These are phyloP conservation scores for Mantis religiosa DNA, from an alignment of 2,888 invertebrate genomes.

Conservation along the genomic window DNA sequence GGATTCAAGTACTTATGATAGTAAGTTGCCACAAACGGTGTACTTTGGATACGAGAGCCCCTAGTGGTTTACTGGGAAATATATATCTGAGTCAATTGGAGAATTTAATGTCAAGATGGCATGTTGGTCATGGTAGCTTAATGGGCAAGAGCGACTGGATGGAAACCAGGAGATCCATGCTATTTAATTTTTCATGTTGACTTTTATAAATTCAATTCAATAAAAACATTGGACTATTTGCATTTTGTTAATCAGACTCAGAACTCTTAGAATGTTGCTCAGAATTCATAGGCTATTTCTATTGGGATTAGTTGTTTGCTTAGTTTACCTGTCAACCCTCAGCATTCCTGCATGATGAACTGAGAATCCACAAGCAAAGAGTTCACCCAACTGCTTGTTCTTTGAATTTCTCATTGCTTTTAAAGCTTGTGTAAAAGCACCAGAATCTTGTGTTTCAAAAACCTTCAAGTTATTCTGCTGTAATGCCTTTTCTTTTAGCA, in stretches of 20 bases:
- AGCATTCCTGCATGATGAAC: conserved; percentile 97
- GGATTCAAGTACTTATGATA: no score
- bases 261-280: not conserved
- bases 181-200: no score
- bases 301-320: no score
- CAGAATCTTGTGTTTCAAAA: conserved; percentile 63
- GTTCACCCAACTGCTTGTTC: conserved; percentile 76
- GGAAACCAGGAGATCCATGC: no score
- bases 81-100: no score
- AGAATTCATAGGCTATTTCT: not conserved
- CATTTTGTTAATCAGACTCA: not conserved
- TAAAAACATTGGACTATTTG: not conserved
- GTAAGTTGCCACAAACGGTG: no score
- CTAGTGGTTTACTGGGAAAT: no score
- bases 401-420: conserved; percentile 67
- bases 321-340: conserved; percentile 69
- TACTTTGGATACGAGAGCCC: no score
- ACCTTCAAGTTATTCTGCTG: conserved; percentile 65
- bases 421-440: conserved; percentile 62
- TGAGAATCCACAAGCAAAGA: conserved; percentile 83
- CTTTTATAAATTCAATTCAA: no score
- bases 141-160: no score
- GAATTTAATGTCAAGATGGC: no score
- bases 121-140: no score
- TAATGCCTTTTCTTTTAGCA: conserved; percentile 76